Evolutionary conservation across 1,140 invertebrate genomes (phyloP), one percentile per base, ranked within the genome.

Genomic region (Diprion similis): DNA sequence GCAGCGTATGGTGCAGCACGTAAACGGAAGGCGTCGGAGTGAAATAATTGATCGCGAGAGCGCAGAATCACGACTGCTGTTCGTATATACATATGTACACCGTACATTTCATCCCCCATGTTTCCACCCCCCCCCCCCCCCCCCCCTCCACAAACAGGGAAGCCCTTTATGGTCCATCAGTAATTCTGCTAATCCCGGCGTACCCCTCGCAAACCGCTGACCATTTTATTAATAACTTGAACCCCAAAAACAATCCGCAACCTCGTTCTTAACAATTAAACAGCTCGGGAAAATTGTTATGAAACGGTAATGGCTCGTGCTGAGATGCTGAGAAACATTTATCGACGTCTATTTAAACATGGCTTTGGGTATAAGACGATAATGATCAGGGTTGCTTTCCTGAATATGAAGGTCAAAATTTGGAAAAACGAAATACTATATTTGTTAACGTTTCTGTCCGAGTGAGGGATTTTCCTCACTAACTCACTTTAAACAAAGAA

Each of bases 191-290:
- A 59, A 59, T 59, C 51, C 51, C 51, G 51, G n/a, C 11, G n/a
- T 17, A 59, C 51, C 51, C 51, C n/a, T 59, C 51, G 51, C 51
- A 15, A 59, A 59, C 51, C 51, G 9, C 51, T 59, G 78, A 73
- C 74, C 78, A 75, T 83, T 86, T 83, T 82, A 83, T 86, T 85
- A 86, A 86, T 85, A 86, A 85, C 76, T 84, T 82, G 73, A 83
- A 79, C 82, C 78, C 71, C 68, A 77, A 76, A 81, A 85, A 85
- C 80, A 83, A 83, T 82, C 75, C 65, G 73, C 76, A 71, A 73
- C 76, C 72, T 73, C 80, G 79, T 81, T 83, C 81, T 84, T 85
- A 83, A 83, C 79, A 84, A 85, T 86, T 86, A 85, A 78, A 70
- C 77, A 79, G 80, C 78, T 84, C 80, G 78, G 81, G 76, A 1